Base-by-base conservation (phyloP, 2,888 invertebrate species). In the Plebejus argus region DNA sequence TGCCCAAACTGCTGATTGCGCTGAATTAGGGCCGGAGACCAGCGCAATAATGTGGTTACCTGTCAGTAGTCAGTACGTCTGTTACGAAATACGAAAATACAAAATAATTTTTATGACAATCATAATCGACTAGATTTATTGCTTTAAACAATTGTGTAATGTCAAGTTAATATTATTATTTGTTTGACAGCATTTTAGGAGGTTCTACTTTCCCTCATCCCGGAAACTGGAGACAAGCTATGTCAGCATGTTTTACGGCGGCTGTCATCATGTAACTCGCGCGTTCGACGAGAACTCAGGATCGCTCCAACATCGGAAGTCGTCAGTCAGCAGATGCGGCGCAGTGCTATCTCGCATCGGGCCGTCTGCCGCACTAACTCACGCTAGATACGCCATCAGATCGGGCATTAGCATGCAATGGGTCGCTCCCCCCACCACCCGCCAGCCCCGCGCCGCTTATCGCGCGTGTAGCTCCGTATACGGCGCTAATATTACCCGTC, bases 401-500 rank as follows among this genome's bases (percentile, higher is more conserved):
- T 33, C 66, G 4, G 28, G 28, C 28, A 66, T 66, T 66, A 66
- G 66, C 66, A 66, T 66, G 66, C 66, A 66, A 66, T 66, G 66
- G 66, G 28, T 18, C 66, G 0, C 28, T 5, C 15, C 66, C 15
- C 28, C 66, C 23, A 1, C 61, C 15, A 0, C 49, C 12, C 49
- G 1, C 58, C 66, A 6, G 5, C 20, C 58, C 66, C 66, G 66
- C 66, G 28, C 66, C 23, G 66, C 66, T 66, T 66, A 66, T 66
- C 66, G 23, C 66, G 23, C 66, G 66, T 23, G 61, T 61, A 33
- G 66, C 66, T 66, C 66, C 66, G 66, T 66, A 66, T 66, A 66
- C 66, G 66, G 66, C 66, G 15, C 66, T 33, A 28, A 66, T 66
- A 66, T 66, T 28, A 66, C 33, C 66, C 28, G 28, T 15, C 23